Percentiles rank a stretch among this genome's conserved stretches.
phyloP scores from a whole-genome alignment of 2,888 invertebrate genomes.

The Oxystoma pomonae region DNA sequence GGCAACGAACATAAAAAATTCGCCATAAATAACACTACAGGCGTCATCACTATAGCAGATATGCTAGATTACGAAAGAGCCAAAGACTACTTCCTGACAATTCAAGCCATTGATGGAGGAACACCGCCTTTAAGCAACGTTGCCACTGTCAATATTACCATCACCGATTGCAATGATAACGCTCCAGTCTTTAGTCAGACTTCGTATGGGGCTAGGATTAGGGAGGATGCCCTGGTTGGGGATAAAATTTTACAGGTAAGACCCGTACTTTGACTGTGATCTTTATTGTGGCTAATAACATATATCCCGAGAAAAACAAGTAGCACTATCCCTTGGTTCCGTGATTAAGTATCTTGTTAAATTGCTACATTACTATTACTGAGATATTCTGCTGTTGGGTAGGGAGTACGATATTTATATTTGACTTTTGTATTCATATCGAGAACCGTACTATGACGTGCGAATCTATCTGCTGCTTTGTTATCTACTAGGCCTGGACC shows the following conservation, averaged over 20 bases:
- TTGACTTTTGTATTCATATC: too few species aligned
- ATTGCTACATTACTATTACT: too few species aligned
- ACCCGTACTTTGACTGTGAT: too few species aligned
- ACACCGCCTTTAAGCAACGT: slow-evolving; percentile 84
- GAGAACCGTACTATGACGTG: too few species aligned
- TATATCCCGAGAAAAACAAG: too few species aligned
- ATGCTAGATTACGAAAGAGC: slow-evolving; percentile 85
- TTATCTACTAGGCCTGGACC: too few species aligned
- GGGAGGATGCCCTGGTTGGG: slow-evolving; percentile 73
- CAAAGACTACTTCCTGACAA: slow-evolving; percentile 79
- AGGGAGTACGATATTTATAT: too few species aligned
- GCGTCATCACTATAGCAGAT: slow-evolving; percentile 71
- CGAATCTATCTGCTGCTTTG: too few species aligned
- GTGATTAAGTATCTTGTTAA: too few species aligned
- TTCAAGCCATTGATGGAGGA: slow-evolving; percentile 88
- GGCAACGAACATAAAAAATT: slow-evolving; percentile 89
- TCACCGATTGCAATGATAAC: slow-evolving; percentile 86
- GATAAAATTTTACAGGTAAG: slow-evolving; percentile 68
- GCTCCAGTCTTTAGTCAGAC: slow-evolving; percentile 75
- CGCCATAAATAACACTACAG: slow-evolving; percentile 64
- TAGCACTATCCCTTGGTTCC: too few species aligned
- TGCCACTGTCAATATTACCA: slow-evolving; percentile 80
- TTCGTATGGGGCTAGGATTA: slow-evolving; percentile 69
- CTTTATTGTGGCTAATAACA: too few species aligned
- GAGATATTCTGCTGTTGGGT: too few species aligned